phyloP scores from a whole-genome alignment of 2,113 vertebrate species.

The Asarcornis scutulata region DNA sequence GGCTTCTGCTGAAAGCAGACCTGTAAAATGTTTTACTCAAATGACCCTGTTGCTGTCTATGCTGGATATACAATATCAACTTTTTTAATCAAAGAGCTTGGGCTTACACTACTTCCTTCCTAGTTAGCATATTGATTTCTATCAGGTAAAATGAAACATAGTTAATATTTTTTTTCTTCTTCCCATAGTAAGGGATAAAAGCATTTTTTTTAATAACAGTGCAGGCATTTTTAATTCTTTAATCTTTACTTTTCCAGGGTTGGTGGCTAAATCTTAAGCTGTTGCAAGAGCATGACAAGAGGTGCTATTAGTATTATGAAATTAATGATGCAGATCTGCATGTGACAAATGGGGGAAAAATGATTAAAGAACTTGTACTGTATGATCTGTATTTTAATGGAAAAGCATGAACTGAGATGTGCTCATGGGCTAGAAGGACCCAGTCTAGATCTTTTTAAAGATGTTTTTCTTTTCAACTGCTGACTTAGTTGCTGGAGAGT shows the following conservation, averaged over 20 bases:
- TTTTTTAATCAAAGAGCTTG: neutral
- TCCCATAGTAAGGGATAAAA: neutral
- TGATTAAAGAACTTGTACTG: neutral
- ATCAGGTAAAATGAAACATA: neutral
- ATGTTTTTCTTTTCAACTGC: neutral
- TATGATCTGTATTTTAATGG: neutral
- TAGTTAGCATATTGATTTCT: neutral
- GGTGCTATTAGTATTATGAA: fast-evolving
- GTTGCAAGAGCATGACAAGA: fast-evolving
- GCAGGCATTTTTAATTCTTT: neutral
- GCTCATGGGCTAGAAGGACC: neutral
- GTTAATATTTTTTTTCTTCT: neutral
- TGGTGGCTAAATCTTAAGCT: neutral
- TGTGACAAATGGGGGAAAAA: neutral
- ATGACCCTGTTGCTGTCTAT: neutral
- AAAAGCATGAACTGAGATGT: fast-evolving
- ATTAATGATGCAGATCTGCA: neutral
- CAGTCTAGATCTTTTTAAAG: neutral
- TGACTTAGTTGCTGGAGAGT: neutral
- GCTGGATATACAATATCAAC: neutral
- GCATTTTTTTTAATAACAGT: neutral
- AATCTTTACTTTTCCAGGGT: neutral
- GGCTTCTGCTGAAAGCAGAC: neutral
- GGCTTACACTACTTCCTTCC: neutral
- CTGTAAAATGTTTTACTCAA: neutral